Evolutionary conservation across 2,113 vertebrate species (phyloP).

Genomic region (Dipodomys spectabilis): DNA sequence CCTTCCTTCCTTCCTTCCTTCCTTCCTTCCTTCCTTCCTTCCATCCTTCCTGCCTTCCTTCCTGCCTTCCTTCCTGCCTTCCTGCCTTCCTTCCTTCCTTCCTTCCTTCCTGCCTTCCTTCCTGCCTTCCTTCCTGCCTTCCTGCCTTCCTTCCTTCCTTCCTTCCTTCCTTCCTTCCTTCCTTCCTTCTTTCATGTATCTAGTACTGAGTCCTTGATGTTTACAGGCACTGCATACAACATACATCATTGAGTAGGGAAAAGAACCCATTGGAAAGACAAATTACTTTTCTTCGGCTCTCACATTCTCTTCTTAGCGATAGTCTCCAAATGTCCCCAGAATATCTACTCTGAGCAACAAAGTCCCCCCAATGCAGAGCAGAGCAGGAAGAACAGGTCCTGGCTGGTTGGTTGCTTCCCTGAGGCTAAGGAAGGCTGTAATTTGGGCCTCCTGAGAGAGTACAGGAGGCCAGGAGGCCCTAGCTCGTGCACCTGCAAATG

Average conservation of each 20-base stretch:
- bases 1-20: too few relatives aligned
- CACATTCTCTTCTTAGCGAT: not conserved
- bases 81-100: too few relatives aligned
- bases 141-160: too few relatives aligned
- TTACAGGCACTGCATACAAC: not conserved
- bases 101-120: too few relatives aligned
- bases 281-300: not conserved
- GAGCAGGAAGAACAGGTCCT: too few relatives aligned
- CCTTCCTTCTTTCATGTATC: not conserved
- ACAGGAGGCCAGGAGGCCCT: accelerated
- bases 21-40: too few relatives aligned
- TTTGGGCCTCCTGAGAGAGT: not conserved
- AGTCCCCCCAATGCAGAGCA: not conserved
- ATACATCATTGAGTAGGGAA: not conserved
- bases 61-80: too few relatives aligned
- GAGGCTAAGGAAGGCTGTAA: not conserved
- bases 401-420: not conserved
- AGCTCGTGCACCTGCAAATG: accelerated
- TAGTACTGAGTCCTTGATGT: not conserved
- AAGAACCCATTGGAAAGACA: not conserved
- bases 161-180: too few relatives aligned
- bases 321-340: not conserved
- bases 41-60: too few relatives aligned
- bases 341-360: not conserved
- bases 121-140: too few relatives aligned